These are phyloP conservation scores for Arrhamphus sclerolepis DNA, from an alignment of 2,797 vertebrate species.

Conservation along the genomic window DNA sequence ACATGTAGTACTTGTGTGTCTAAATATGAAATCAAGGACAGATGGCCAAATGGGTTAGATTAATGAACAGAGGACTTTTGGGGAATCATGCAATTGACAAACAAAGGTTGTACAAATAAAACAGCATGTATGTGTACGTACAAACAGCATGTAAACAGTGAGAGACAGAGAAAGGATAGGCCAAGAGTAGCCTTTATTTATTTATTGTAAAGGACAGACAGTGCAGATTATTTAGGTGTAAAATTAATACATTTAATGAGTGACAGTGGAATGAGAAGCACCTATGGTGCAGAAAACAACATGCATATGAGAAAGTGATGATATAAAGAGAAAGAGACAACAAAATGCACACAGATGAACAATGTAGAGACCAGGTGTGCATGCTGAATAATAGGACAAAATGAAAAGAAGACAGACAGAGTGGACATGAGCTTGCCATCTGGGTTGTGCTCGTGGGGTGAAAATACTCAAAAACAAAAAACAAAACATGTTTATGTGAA, in stretches of 20 bases:
- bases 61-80: constrained; percentile 25
- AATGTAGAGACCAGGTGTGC: constrained; percentile 30
- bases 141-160: constrained; percentile 35
- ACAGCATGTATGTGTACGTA: too few relatives aligned
- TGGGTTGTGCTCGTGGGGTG: constrained; percentile 13
- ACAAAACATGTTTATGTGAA: constrained; percentile 12
- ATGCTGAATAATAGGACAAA: constrained; percentile 34
- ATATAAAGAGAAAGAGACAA: constrained; percentile 40
- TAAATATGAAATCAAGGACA: constrained; percentile 34
- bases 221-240: constrained; percentile 12
- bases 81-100: constrained; percentile 42
- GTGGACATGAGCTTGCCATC: constrained; percentile 22
- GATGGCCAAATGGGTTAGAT: constrained; percentile 48
- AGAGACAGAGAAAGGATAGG: constrained; percentile 43
- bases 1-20: constrained; percentile 16
- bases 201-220: constrained; percentile 44
- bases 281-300: constrained; percentile 28
- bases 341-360: constrained; percentile 26
- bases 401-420: constrained; percentile 5
- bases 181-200: constrained; percentile 72
- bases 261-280: constrained; percentile 24
- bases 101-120: constrained; percentile 39
- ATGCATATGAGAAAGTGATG: constrained; percentile 63
- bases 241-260: constrained; percentile 42
- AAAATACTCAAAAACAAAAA: constrained; percentile 29